Percentiles rank a stretch among this genome's conserved stretches.
Evolutionary conservation across 2,113 vertebrate species (phyloP).

Genomic region (Sardina pilchardus): DNA sequence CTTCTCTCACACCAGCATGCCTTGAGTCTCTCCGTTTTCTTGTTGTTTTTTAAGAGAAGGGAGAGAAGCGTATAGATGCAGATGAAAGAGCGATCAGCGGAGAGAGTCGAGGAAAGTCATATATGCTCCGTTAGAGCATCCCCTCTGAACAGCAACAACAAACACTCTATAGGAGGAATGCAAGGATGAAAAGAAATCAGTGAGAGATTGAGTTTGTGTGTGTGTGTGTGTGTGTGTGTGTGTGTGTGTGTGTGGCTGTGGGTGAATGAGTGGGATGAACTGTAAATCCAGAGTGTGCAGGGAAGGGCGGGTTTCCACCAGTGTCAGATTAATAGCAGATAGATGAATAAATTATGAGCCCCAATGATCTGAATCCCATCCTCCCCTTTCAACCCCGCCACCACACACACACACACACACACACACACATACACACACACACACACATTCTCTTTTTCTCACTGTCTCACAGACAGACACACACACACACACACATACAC

Average conservation of each 20-base stretch:
- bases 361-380: neutral
- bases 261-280: neutral
- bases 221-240: neutral
- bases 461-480: too few species aligned
- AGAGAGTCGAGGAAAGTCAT: neutral
- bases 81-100: neutral
- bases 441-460: neutral
- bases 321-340: conserved; percentile 1
- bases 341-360: neutral
- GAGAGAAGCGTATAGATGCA: neutral
- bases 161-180: neutral
- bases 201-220: neutral
- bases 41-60: neutral
- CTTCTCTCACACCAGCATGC: neutral
- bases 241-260: neutral
- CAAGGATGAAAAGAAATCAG: neutral
- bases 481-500: neutral
- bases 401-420: too few species aligned
- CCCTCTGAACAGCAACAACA: neutral
- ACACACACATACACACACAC: too few species aligned
- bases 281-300: neutral
- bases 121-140: neutral
- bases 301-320: neutral
- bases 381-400: neutral
- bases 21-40: neutral